phyloP scores from a whole-genome alignment of 2,113 vertebrate species.

The Chionomys nivalis region DNA sequence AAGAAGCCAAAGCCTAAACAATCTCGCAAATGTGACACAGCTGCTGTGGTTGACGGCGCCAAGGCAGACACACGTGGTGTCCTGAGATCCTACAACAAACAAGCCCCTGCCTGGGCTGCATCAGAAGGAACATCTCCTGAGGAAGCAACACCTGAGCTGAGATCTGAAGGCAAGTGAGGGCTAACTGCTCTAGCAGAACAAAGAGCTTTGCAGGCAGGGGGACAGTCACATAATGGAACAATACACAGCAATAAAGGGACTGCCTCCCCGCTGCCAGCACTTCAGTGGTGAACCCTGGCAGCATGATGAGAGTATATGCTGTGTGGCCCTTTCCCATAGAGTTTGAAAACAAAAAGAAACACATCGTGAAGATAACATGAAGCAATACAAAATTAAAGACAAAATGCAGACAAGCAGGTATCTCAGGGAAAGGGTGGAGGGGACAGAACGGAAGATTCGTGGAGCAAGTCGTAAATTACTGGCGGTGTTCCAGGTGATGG shows the following conservation, averaged over 20 bases:
- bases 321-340: not conserved
- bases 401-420: not conserved
- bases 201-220: not conserved
- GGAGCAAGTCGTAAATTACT: not conserved
- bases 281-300: not conserved
- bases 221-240: not conserved
- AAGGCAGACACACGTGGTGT: not conserved
- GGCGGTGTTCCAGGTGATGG: not conserved
- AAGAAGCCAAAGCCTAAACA: not conserved
- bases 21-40: not conserved
- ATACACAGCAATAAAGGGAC: not conserved
- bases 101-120: not conserved
- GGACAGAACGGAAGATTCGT: not conserved
- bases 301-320: not conserved
- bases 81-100: not conserved
- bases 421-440: not conserved
- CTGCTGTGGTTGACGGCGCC: not conserved
- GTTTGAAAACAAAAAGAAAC: conserved; percentile 3
- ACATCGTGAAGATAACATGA: not conserved
- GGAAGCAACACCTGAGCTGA: not conserved
- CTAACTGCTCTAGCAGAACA: not conserved
- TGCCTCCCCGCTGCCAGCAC: not conserved
- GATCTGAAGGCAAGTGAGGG: not conserved
- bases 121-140: not conserved
- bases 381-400: not conserved